A percentile compares a stretch with the other conserved stretches of the same genome.
These are phyloP conservation scores for Drosophila diplacantha DNA, from an alignment of 2,888 invertebrate genomes.

Conservation along the genomic window DNA sequence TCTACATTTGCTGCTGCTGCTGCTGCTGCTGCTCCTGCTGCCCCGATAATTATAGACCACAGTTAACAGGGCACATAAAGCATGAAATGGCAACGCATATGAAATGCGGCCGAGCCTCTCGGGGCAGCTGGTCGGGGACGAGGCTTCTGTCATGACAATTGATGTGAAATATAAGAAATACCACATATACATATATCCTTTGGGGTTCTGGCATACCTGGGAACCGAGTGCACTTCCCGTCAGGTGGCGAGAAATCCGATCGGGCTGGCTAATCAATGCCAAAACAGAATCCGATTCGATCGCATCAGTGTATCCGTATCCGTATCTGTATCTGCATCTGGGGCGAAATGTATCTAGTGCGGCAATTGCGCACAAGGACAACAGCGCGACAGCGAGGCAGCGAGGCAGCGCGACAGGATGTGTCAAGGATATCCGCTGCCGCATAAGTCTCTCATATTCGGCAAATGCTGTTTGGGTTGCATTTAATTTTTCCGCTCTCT, in stretches of 20 bases:
- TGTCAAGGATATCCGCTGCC: constrained; percentile 77
- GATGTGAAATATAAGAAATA: constrained; percentile 39
- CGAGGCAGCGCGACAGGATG: constrained; percentile 76
- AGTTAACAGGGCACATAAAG: constrained; percentile 57
- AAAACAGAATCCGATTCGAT: constrained; percentile 32
- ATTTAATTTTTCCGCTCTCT: constrained; percentile 61
- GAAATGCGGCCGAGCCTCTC: not conserved
- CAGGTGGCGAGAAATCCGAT: constrained; percentile 53
- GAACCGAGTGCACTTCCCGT: constrained; percentile 53
- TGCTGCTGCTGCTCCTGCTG: constrained; percentile 30
- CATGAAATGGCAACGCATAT: constrained; percentile 56
- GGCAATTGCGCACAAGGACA: constrained; percentile 46
- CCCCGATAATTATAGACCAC: constrained; percentile 54
- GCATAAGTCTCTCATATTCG: constrained; percentile 52
- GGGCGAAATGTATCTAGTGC: constrained; percentile 38
- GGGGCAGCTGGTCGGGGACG: constrained; percentile 27
- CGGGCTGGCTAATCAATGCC: constrained; percentile 54
- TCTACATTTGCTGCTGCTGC: constrained; percentile 21
- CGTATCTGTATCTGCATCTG: constrained; percentile 11
- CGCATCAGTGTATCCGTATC: constrained; percentile 38
- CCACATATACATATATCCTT: not conserved
- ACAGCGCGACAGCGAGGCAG: constrained; percentile 43
- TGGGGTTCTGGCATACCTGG: constrained; percentile 2
- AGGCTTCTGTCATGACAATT: constrained; percentile 46
- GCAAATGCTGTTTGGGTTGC: constrained; percentile 16